These are phyloP conservation scores for Platichthys flesus DNA, from an alignment of 2,113 vertebrate species.

Conservation along the genomic window DNA sequence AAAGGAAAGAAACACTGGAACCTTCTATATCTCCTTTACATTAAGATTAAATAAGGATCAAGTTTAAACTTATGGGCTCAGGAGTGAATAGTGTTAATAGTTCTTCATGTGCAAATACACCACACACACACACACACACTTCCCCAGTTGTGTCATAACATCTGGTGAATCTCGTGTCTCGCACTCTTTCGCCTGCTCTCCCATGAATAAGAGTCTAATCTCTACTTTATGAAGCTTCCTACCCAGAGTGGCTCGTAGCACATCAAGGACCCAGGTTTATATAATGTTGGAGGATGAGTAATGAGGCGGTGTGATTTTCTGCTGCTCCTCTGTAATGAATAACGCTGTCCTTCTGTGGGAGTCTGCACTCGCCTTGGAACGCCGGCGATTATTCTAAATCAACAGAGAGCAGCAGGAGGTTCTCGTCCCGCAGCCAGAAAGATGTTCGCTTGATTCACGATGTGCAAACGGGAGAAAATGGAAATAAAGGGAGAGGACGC, in stretches of 20 bases:
- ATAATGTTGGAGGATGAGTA: constrained; percentile 59
- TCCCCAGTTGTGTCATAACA: constrained; percentile 31
- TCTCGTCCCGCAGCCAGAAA: constrained; percentile 24
- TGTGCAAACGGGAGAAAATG: constrained; percentile 16
- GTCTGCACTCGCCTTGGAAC: constrained; percentile 43
- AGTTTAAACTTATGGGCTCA: background rate
- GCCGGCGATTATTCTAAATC: constrained; percentile 59
- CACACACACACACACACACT: background rate
- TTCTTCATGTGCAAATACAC: background rate
- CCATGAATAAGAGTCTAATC: constrained; percentile 47
- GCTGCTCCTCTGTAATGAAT: constrained; percentile 53
- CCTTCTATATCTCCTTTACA: too few relatives aligned
- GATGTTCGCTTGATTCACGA: constrained; percentile 42
- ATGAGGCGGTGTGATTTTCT: constrained; percentile 46
- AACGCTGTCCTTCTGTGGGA: constrained; percentile 57
- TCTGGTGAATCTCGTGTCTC: constrained; percentile 47
- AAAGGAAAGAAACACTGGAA: too few relatives aligned
- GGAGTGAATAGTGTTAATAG: constrained; percentile 1
- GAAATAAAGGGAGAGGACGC: background rate
- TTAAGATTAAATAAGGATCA: too few relatives aligned
- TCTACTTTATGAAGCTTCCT: constrained; percentile 42
- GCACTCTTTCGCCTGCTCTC: constrained; percentile 26
- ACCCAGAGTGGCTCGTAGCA: constrained; percentile 45
- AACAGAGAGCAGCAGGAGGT: constrained; percentile 55
- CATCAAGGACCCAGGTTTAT: constrained; percentile 54